phyloP scores from a whole-genome alignment of 1,140 invertebrate species.

The Lanistes nyassanus region DNA sequence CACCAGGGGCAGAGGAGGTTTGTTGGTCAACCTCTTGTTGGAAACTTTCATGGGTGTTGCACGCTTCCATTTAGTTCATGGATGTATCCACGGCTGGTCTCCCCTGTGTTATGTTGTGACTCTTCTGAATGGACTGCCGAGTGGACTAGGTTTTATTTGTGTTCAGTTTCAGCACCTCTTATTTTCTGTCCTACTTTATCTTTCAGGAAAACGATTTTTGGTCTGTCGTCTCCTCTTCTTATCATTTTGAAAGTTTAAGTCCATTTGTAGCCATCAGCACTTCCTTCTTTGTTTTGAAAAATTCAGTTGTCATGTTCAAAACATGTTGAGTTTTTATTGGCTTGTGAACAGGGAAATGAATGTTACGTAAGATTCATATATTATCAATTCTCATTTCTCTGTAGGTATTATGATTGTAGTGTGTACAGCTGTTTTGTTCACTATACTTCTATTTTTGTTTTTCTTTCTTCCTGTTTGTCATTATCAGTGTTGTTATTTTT shows the following conservation, averaged over 20 bases:
- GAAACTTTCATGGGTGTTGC: background rate
- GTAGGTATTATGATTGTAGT: background rate
- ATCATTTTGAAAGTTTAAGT: background rate
- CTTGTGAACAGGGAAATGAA: background rate
- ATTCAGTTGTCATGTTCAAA: too few species aligned
- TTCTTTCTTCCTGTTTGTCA: background rate
- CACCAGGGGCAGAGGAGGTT: constrained; percentile 15
- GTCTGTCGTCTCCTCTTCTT: background rate
- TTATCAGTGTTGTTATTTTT: background rate
- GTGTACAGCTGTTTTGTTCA: background rate
- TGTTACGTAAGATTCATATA: background rate
- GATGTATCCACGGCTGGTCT: background rate
- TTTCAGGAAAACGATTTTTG: background rate
- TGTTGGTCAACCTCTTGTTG: background rate
- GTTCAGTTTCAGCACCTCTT: background rate
- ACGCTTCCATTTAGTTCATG: too few species aligned
- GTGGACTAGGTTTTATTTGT: background rate
- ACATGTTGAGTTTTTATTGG: too few species aligned
- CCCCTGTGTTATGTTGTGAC: background rate
- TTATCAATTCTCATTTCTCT: background rate
- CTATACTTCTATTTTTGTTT: constrained; percentile 10
- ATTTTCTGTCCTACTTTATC: background rate
- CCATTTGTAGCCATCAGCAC: background rate
- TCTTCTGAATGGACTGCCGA: background rate
- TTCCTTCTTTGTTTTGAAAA: background rate